Evolutionary conservation across 2,113 vertebrate genomes (phyloP).

Genomic region (Rhinoderma darwinii): DNA sequence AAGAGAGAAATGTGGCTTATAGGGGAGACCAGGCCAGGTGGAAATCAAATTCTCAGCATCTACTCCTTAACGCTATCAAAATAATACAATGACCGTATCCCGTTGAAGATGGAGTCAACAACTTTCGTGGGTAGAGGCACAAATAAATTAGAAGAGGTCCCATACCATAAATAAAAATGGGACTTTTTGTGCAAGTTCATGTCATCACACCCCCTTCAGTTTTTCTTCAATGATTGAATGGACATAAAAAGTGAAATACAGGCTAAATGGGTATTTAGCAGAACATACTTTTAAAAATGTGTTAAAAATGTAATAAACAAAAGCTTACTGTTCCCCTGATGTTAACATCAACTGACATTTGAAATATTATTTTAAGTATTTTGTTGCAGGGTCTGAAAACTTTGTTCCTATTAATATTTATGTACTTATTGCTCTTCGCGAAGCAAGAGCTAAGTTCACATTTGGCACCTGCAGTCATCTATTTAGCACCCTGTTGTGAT

Average conservation of each 20-base stretch:
- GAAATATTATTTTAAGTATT: not conserved
- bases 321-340: not conserved
- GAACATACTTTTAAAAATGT: not conserved
- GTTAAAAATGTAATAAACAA: not conserved
- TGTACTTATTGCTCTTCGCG: not conserved
- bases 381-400: not conserved
- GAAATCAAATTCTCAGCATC: too few relatives aligned
- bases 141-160: too few relatives aligned
- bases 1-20: too few relatives aligned
- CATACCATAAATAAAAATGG: too few relatives aligned
- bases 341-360: not conserved
- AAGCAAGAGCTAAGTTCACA: constrained; percentile 1
- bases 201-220: too few relatives aligned
- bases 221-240: too few relatives aligned
- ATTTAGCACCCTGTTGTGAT: constrained; percentile 12
- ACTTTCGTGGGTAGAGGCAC: too few relatives aligned
- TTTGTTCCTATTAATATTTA: not conserved
- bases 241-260: not conserved
- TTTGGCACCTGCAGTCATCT: constrained; percentile 16
- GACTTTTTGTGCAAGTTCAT: too few relatives aligned
- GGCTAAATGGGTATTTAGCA: not conserved
- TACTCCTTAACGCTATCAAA: too few relatives aligned
- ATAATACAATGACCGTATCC: too few relatives aligned
- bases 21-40: too few relatives aligned
- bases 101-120: too few relatives aligned